Evolutionary conservation across 1,140 invertebrate species (phyloP).

Genomic region (Pseudomyrmex pallidus): DNA sequence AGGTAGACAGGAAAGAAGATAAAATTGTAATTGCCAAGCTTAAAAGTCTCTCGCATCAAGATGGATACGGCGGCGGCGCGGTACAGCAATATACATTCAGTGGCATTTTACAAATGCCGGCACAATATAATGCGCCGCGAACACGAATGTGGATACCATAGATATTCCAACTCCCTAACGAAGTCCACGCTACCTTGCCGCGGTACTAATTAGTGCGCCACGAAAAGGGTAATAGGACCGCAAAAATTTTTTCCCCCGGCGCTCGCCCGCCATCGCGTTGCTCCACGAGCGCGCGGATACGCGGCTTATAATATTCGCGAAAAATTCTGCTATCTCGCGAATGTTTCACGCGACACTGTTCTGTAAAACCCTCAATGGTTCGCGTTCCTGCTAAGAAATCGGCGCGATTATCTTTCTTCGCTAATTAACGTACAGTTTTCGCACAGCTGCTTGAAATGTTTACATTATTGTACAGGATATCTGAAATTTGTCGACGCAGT

Average conservation of each 20-base stretch:
- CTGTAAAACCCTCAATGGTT: not conserved
- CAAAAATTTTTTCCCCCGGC: constrained; percentile 36
- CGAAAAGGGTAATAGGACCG: constrained; percentile 53
- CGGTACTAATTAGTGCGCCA: constrained; percentile 45
- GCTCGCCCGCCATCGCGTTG: not conserved
- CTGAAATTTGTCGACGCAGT: too few species aligned
- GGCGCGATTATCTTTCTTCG: not conserved
- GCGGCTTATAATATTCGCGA: constrained; percentile 20
- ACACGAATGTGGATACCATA: constrained; percentile 25
- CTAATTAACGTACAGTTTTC: constrained; percentile 30
- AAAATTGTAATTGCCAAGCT: constrained; percentile 14
- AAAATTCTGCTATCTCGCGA: not conserved
- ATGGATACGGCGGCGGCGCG: not conserved
- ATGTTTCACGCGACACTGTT: constrained; percentile 17
- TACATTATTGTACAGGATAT: too few species aligned
- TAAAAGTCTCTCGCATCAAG: constrained; percentile 5
- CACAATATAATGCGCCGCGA: constrained; percentile 35
- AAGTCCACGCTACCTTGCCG: constrained; percentile 42
- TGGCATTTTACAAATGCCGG: constrained; percentile 32
- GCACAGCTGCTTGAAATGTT: too few species aligned
- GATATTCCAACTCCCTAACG: constrained; percentile 37
- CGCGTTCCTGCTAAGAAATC: constrained; percentile 2
- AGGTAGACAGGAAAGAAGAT: not conserved
- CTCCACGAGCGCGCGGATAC: not conserved
- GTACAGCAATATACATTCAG: not conserved